A percentile compares a stretch with the other conserved stretches of the same genome.
Evolutionary conservation across 2,888 invertebrate genomes (phyloP).

Genomic region (Caenorhabditis sp.): DNA sequence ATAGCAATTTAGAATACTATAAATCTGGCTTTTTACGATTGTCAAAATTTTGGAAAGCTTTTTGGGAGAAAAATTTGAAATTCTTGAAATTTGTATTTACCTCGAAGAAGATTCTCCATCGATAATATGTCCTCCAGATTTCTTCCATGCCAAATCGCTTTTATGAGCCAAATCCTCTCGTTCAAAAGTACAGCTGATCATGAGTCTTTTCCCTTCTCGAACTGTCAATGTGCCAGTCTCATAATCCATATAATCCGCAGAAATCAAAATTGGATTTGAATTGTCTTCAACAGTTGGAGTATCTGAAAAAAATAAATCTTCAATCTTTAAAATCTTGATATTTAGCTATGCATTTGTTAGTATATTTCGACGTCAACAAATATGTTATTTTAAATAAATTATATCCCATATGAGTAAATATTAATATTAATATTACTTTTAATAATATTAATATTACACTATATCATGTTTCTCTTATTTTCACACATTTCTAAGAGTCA

Average conservation of each 20-base stretch:
- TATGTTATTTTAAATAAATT: not conserved
- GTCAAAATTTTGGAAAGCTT: too few species aligned
- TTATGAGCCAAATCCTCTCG: slow-evolving; percentile 48
- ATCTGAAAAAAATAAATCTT: slow-evolving; percentile 14
- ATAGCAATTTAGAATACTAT: not conserved
- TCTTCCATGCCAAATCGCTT: slow-evolving; percentile 59
- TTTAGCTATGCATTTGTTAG: not conserved
- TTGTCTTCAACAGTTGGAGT: slow-evolving; percentile 15
- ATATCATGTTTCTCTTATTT: not conserved
- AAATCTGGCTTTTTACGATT: too few species aligned
- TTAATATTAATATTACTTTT: not conserved
- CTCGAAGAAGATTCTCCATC: slow-evolving; percentile 55
- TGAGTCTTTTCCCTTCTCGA: slow-evolving; percentile 44
- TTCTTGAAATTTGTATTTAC: slow-evolving; percentile 18
- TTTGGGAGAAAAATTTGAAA: too few species aligned
- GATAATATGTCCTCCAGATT: slow-evolving; percentile 51
- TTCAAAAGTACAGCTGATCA: slow-evolving; percentile 54
- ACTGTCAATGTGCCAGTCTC: slow-evolving; percentile 43
- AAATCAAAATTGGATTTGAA: slow-evolving; percentile 37
- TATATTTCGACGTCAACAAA: not conserved
- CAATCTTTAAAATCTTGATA: not conserved
- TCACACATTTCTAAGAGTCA: not conserved
- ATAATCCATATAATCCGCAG: slow-evolving; percentile 44
- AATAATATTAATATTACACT: not conserved
- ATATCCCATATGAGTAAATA: not conserved